Conservation (phyloP, 2,113 vertebrate genomes). For the Acrocephalus arundinaceus region DNA sequence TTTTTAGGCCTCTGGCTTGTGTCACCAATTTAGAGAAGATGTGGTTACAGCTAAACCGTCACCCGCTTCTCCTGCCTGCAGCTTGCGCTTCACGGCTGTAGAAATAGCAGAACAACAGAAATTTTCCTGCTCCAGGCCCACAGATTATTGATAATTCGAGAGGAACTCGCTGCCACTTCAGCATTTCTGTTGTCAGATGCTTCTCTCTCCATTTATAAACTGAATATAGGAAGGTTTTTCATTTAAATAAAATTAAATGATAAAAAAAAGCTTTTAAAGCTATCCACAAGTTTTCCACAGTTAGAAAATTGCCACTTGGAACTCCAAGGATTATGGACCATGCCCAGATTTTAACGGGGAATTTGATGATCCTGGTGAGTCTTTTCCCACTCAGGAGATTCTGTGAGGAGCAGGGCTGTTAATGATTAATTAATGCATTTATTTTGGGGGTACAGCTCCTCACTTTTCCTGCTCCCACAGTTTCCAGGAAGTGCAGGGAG, state of each 20-base stretch:
- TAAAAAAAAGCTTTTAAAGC: background rate
- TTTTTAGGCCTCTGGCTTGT: constrained; percentile 62
- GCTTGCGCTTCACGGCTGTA: constrained; percentile 11
- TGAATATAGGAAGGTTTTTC: background rate
- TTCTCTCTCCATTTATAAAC: background rate
- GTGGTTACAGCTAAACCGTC: constrained; percentile 67
- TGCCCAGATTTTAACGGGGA: background rate
- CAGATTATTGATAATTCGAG: background rate
- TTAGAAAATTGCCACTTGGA: background rate
- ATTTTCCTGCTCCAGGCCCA: background rate
- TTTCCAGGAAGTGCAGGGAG: background rate
- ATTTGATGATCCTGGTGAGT: background rate
- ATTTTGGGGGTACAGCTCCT: background rate
- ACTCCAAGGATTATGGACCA: background rate
- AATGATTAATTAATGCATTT: background rate
- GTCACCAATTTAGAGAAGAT: constrained; percentile 71
- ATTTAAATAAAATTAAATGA: background rate
- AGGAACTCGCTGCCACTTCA: background rate
- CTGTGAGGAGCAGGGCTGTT: background rate
- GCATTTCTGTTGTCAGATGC: background rate
- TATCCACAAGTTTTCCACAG: background rate
- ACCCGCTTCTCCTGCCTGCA: constrained; percentile 33
- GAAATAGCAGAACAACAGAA: constrained; percentile 38
- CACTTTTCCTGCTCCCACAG: rapidly evolving
- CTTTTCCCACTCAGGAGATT: background rate